Base-by-base conservation (phyloP, 2,113 vertebrate genomes). In the Periophthalmodon schlosseri region DNA sequence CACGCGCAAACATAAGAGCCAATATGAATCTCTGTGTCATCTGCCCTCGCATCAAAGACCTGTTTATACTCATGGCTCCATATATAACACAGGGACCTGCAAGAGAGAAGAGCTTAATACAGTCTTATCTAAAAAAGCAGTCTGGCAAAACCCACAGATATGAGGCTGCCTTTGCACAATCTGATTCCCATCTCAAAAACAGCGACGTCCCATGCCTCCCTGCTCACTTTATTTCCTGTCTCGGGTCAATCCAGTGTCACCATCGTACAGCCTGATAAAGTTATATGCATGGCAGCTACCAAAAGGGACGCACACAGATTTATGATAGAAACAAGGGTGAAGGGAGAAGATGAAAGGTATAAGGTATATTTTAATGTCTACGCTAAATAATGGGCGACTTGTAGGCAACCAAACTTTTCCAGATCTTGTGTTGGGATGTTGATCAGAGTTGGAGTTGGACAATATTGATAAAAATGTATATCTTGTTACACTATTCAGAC, bases 201-300 rank as follows among this genome's bases (percentile, higher is more conserved):
- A 50, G 50, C 50, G 72, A 47, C 72, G 69, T 76, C 73, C 80
- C 54, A 12, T 63, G 75, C 73, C 52, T 74, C 72, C 20, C 69
- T 39, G 33, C 71, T 79, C 50, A 11, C 67, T 74, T 74, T 69
- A 64, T 44, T 77, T 69, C 67, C 49, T 18, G 50, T 83, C 73
- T 79, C 73, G 83, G 90, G 88, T 88, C 88, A 87, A 68, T 75
- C 75, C 84, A 86, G 88, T 86, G 90, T 88, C 87, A 86, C 69
- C 60, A 44, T n/a, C 54, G 79, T 57, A 76, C 74, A 74, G 63
- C 66, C 46, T 80, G 81, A 88, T 84, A 88, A 87, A 91, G 74
- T 78, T 83, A 70, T 81, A 75, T 61, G 79, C 78, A 76, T 70
- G 73, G 85, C 83, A 85, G 83, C 75, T 77, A 24, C 74, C 69